These are phyloP conservation scores for Phaethornis superciliosus DNA, from an alignment of 2,113 vertebrate species.

Conservation along the genomic window DNA sequence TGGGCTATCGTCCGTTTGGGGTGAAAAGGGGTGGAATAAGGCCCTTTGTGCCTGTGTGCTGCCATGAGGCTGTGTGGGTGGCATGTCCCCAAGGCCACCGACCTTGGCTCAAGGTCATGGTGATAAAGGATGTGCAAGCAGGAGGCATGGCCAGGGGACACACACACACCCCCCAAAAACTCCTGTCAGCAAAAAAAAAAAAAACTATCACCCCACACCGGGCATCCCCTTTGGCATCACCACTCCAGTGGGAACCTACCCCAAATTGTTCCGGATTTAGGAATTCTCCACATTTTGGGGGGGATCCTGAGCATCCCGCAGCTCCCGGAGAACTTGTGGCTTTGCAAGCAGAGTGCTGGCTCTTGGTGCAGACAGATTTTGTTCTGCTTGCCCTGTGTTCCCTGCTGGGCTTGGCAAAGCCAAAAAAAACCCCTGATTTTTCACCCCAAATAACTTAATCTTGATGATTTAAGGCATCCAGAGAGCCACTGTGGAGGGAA, in stretches of 20 bases:
- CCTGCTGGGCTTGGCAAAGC: neutral
- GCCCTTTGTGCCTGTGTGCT: fast-evolving
- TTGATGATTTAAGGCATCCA: neutral
- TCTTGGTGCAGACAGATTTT: neutral
- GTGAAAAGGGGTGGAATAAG: neutral
- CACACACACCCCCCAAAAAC: neutral
- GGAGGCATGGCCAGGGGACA: neutral
- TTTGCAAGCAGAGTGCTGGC: fast-evolving
- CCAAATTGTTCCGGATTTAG: neutral
- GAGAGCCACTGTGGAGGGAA: neutral
- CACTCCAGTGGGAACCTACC: neutral
- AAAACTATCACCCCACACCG: fast-evolving
- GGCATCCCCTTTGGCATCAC: fast-evolving
- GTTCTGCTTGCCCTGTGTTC: too few species aligned
- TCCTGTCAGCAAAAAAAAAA: neutral
- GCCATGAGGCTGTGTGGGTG: fast-evolving
- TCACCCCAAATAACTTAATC: neutral
- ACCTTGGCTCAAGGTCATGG: neutral
- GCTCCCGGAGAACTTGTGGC: fast-evolving
- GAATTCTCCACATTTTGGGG: neutral
- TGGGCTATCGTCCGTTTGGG: fast-evolving
- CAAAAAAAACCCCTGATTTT: neutral
- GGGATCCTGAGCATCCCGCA: fast-evolving
- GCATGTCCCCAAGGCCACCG: neutral
- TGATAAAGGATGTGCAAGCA: neutral